Conservation (phyloP, 2,113 vertebrate genomes). For the Perca flavescens region DNA sequence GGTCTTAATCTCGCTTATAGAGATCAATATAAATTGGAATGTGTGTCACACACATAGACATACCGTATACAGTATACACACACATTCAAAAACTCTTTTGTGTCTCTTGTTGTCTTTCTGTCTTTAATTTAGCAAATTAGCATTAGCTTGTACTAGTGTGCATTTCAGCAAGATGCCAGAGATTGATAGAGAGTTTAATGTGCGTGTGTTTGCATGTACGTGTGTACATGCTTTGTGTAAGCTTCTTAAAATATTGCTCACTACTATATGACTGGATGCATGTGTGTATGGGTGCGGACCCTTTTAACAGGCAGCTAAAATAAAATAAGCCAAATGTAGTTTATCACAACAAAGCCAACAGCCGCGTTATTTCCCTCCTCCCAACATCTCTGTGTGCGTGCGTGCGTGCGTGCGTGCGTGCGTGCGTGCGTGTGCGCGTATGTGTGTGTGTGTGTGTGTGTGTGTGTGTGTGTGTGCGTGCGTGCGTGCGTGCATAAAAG, state of each 20-base stretch:
- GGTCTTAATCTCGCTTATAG: conserved; percentile 7
- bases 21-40: conserved; percentile 32
- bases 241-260: not conserved
- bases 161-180: not conserved
- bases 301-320: conserved; percentile 44
- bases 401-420: not conserved
- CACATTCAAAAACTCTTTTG: not conserved
- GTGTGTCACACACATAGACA: conserved; percentile 13
- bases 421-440: not conserved
- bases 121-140: conserved; percentile 39
- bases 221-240: not conserved
- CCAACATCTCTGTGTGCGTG: conserved; percentile 13
- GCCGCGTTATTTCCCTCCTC: conserved; percentile 28
- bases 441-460: too few species aligned
- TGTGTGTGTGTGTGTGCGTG: too few species aligned
- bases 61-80: not conserved
- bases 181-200: conserved; percentile 13
- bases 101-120: conserved; percentile 15
- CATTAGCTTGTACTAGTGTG: conserved; percentile 29
- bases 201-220: not conserved
- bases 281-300: conserved; percentile 38
- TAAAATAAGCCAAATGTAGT: conserved; percentile 61
- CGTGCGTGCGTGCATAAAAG: not conserved
- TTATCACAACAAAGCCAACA: conserved; percentile 49
- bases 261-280: not conserved